Evolutionary conservation across 2,113 vertebrate genomes (phyloP), one percentile per base, ranked within the genome.

Genomic region (Garra rufa): DNA sequence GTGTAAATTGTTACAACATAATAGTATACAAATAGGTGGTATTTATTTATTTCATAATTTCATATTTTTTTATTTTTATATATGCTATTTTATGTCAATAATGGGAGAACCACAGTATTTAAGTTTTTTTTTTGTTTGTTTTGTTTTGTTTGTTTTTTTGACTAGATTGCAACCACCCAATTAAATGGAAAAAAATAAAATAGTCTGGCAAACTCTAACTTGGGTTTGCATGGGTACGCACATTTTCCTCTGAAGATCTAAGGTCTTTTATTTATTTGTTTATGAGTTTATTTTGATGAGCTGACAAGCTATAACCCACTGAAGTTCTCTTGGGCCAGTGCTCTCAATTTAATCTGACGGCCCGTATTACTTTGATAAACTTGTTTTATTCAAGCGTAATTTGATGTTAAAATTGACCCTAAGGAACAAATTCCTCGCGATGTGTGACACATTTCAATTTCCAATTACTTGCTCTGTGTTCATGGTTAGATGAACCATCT

Each of bases 401-500:
- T 81, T 67, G 61, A 81, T 81, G 61, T 67, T 34, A 69, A 65
- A 48, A 69, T 65, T 65, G 61, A 81, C 61, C 61, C 43, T 9
- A 50, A 50, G 78, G 78, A 81, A 81, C 78, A 48, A 67, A 69
- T 50, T 52, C 26, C 61, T 30, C 6, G 9, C 9, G 61, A 81
- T 69, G 63, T 80, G 41, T 81, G 78, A 81, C 78, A 81, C 78
- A 80, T 83, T 83, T 75, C 26, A 34, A 84, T 70, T 55, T 61
- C 61, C 50, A 55, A 71, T 87, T 84, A 61, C 61, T 73, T 79
- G 24, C 70, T 81, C 61, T 69, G 28, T 74, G 41, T 84, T 87
- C 59, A 73, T 74, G 41, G 46, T 76, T 59, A 69, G 82, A 81
- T 87, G 82, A 84, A 81, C 74, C 82, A 87, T 76, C 82, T 46